Base-by-base conservation (phyloP, 2,888 invertebrate species). In the Lathronympha strigana region DNA sequence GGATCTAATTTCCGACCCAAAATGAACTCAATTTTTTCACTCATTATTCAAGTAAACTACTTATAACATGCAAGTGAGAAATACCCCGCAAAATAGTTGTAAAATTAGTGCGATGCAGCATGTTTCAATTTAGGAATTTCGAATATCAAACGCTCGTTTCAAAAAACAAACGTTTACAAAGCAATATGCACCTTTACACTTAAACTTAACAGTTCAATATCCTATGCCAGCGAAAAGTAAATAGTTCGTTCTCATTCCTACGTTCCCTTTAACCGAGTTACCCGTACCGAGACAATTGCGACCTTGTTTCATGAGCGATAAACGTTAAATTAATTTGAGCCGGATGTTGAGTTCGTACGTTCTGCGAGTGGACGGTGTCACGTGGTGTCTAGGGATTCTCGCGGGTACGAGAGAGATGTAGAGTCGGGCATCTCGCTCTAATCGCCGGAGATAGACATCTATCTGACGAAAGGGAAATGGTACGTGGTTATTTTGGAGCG, bases 401-500 rank as follows among this genome's bases (percentile, higher is more conserved):
- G 76, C 74, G 76, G 73, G 87, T 73, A 81, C 63, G 80, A 86
- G 72, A 68, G 83, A 82, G 84, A 83, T 67, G 73, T 72, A 66
- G 66, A 77, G 70, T 73, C 75, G 74, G 70, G 69, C 72, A 66
- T 85, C 78, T 77, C 82, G 68, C 76, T 83, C 81, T 77, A 76
- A 80, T 81, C 80, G 79, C 81, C 80, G 80, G 82, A 85, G 88
- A 85, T 85, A 85, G 84, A 82, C 80, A 83, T 84, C 80, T 85
- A 82, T 78, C 75, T 76, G 81, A 82, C 80, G 86, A 87, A 87
- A 88, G 86, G 84, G 87, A 87, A 88, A 85, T 82, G 80, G 76
- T 79, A 77, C 71, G 76, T 71, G 73, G 78, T 79, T 87, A 84
- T 87, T 88, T 84, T 81, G 72, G 84, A 82, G 76, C 73, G 77